Evolutionary conservation across 2,113 vertebrate genomes (phyloP).

Genomic region (Isurus oxyrinchus): DNA sequence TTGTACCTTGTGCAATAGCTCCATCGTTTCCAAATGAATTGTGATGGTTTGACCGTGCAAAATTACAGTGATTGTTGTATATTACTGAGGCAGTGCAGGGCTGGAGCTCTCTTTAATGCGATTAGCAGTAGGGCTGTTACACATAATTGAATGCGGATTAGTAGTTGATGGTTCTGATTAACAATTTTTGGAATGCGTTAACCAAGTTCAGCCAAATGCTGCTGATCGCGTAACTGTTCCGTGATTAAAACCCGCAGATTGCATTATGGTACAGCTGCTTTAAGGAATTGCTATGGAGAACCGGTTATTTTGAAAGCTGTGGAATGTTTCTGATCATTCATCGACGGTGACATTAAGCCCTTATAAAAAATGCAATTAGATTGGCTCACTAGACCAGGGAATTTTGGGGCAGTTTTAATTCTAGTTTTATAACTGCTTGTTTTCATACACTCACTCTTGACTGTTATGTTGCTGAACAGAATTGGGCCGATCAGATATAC

Average conservation of each 20-base stretch:
- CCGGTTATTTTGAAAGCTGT: background rate
- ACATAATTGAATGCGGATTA: background rate
- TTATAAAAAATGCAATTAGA: background rate
- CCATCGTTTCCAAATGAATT: background rate
- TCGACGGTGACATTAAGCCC: background rate
- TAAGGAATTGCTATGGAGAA: background rate
- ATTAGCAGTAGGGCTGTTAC: background rate
- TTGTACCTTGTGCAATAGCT: background rate
- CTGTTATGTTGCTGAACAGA: background rate
- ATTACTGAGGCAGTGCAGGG: background rate
- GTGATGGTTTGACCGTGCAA: background rate
- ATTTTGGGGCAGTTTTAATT: background rate
- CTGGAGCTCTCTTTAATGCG: background rate
- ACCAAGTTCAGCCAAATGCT: background rate
- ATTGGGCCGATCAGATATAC: background rate
- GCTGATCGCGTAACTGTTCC: background rate
- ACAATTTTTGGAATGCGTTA: background rate
- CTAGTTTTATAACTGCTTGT: background rate
- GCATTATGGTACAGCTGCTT: background rate
- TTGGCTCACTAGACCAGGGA: background rate
- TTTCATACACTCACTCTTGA: background rate
- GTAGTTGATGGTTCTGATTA: conserved; percentile 1
- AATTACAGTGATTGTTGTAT: background rate
- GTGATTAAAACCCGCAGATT: background rate
- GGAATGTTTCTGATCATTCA: background rate